Evolutionary conservation across 2,797 vertebrate genomes (phyloP), one percentile per base, ranked within the genome.

Genomic region (Acipenser transmontanus): DNA sequence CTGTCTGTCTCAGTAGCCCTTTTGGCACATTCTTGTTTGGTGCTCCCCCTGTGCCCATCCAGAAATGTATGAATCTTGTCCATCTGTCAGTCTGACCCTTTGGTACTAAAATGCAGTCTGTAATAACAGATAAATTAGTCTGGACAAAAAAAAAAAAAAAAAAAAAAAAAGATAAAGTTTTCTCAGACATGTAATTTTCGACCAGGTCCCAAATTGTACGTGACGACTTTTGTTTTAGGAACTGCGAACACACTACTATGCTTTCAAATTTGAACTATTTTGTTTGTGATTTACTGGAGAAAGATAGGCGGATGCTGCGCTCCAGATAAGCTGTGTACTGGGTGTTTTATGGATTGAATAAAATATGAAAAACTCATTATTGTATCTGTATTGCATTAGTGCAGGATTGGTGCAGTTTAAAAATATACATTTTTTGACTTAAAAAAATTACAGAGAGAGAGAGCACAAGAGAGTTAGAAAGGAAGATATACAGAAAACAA

Each of bases 1-100:
- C 81, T 76, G 79, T 83, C 80, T 79, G 71, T 74, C 69, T 71
- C 67, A n/a, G 12, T 74, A 64, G 68, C 73, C 59, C 66, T 70
- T 67, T 70, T 66, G 70, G 59, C 8, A 10, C 9, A 17, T n/a
- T 50, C 65, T 54, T 34, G 34, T 50, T n/a, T 59, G 56, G 57
- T 54, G 56, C 54, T 59, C 49, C 56, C 66, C 48, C 57, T 5
- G 57, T 54, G 59, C 62, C 61, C 67, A 64, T 71, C 34, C 56
- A n/a, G 50, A 66, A 70, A 66, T 62, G 7, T 54, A 51, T 59
- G 34, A 68, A 63, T 62, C 69, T 12, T 14, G 50, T 65, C 59
- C 14, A 13, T 54, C 68, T 63, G 62, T 57, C 66, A 51, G 50
- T 68, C 50, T 63, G 65, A 7, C 66, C 62, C 61, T 67, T 59